Base-by-base conservation (phyloP, 2,113 vertebrate species). In the Ctenomys sociabilis region DNA sequence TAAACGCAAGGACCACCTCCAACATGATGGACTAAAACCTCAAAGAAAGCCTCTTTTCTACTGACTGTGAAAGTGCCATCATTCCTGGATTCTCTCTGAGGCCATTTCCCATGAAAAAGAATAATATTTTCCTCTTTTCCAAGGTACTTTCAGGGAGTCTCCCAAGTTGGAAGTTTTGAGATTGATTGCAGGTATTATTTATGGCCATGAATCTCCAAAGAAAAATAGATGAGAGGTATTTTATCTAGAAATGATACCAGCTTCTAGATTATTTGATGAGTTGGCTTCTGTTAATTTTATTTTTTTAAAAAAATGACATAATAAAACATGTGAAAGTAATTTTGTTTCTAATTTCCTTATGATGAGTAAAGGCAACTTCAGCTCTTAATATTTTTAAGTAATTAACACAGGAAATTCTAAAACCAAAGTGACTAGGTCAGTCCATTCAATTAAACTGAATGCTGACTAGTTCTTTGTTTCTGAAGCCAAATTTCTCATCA, bases 171-270 rank as follows among this genome's bases (percentile, higher is more conserved):
- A 96, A 96, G 80, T 88, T 96, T 97, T 97, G 97, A 96, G 95
- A 96, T 98, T 97, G 93, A 95, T 97, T 97, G 96, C 72, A 59
- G 78, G 75, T 97, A 52, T 54, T 97, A 94, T 49, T 80, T 84
- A 88, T 89, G 93, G 88, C 61, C 30, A 91, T 64, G 91, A 96
- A 97, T 94, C 93, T 97, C 92, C 94, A 98, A 95, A 98, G 96
- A 82, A 97, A 97, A 57, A 83, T 90, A 85, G 95, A 93, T 0
- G 0, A 97, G 92, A 90, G 93, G 94, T 59, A 94, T 94, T 96
- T 98, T 95, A 96, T 97, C 93, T 97, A 97, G 98, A 97, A 97
- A 97, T 94, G 82, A 91, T 96, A 97, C 96, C 91, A 98, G 96
- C 95, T 98, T 97, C 96, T 98, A 97, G 95, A 98, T 97, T 97